Percentiles rank a stretch among this genome's conserved stretches.
Evolutionary conservation across 2,113 vertebrate species (phyloP).

Genomic region (Solea solea): DNA sequence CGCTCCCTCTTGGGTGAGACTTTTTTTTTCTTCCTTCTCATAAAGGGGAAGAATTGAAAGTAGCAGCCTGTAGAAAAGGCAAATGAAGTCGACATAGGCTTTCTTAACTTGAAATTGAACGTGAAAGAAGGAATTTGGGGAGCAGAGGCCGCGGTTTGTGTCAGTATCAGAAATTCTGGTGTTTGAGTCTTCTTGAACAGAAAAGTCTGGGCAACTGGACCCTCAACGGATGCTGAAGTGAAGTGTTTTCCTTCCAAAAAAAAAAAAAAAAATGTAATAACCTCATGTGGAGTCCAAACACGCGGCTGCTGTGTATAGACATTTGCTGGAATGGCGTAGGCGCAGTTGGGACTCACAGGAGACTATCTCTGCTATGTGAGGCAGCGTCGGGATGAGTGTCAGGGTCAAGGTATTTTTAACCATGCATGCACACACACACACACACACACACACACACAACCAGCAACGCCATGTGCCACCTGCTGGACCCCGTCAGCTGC

Average conservation of each 20-base stretch:
- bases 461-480: slow-evolving; percentile 62
- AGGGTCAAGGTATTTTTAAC: slow-evolving; percentile 77
- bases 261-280: background rate
- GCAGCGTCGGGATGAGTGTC: slow-evolving; percentile 54
- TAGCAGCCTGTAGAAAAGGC: background rate
- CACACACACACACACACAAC: slow-evolving; percentile 7
- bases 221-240: background rate
- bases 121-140: background rate
- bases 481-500: slow-evolving; percentile 72
- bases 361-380: slow-evolving; percentile 64
- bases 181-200: background rate
- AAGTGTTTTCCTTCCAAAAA: slow-evolving; percentile 14
- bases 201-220: slow-evolving; percentile 41
- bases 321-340: slow-evolving; percentile 38
- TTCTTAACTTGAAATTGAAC: slow-evolving; percentile 17
- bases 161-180: no score
- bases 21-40: background rate
- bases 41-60: background rate
- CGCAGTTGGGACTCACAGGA: slow-evolving; percentile 28
- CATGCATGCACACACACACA: slow-evolving; percentile 28
- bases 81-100: background rate
- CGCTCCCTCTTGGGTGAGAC: background rate
- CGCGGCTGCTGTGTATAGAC: slow-evolving; percentile 28
- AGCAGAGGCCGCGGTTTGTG: background rate
- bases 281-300: slow-evolving; percentile 25